phyloP scores from a whole-genome alignment of 2,113 vertebrate genomes.

The Sylvietta virens region DNA sequence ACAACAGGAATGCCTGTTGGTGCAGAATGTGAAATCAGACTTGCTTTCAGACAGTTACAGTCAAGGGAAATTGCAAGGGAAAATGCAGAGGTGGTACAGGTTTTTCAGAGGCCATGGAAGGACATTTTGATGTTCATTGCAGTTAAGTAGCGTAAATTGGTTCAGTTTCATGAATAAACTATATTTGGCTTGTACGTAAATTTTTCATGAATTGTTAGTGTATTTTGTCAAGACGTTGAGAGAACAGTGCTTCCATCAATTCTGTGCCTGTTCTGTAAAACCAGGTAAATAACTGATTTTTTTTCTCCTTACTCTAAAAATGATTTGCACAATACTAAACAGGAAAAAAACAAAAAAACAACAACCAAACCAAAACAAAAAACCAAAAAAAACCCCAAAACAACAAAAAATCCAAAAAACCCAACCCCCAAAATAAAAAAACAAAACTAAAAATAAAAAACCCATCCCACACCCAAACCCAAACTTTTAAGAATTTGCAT shows the following conservation, averaged over 20 bases:
- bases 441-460: no score
- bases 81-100: background rate
- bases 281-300: background rate
- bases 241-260: background rate
- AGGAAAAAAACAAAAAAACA: background rate
- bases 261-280: background rate
- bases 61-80: background rate
- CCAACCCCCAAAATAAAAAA: no score
- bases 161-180: background rate
- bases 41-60: background rate
- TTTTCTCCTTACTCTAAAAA: background rate
- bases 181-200: background rate
- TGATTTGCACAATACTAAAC: background rate
- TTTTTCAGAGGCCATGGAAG: background rate
- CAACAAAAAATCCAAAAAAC: background rate
- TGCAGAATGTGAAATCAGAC: background rate
- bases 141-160: background rate
- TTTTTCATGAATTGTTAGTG: constrained; percentile 4
- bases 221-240: background rate
- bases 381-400: background rate
- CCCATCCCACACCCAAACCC: no score
- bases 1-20: background rate
- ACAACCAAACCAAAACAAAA: no score
- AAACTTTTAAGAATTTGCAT: background rate
- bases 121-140: background rate